Percentiles rank a stretch among this genome's conserved stretches.
These are phyloP conservation scores for Cenopis cana DNA, from an alignment of 2,888 invertebrate genomes.

Conservation along the genomic window DNA sequence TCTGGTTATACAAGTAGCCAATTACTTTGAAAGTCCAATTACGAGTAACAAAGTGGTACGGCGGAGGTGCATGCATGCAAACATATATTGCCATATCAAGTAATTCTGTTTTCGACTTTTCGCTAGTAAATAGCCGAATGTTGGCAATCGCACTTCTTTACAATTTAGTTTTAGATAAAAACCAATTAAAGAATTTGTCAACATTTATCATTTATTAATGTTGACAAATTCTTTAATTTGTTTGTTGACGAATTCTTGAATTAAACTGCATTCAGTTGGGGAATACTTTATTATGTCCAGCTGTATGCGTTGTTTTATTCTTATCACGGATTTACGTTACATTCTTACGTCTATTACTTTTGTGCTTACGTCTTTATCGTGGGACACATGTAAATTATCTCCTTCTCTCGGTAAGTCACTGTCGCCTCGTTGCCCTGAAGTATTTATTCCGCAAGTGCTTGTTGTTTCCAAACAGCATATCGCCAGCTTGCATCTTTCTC, in stretches of 20 bases:
- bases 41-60: slow-evolving; percentile 12
- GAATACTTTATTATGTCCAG: not conserved
- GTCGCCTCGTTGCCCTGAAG: too few species aligned
- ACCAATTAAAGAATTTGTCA: too few species aligned
- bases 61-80: not conserved
- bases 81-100: not conserved
- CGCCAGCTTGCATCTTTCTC: not conserved
- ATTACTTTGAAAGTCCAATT: slow-evolving; percentile 36
- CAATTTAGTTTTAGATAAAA: too few species aligned
- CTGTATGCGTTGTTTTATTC: not conserved
- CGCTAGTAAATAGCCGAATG: not conserved
- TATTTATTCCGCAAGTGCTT: not conserved
- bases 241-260: not conserved
- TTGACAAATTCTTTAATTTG: too few species aligned
- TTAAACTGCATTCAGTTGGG: not conserved
- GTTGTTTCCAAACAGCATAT: not conserved
- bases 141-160: too few species aligned
- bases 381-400: not conserved
- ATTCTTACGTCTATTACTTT: too few species aligned
- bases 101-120: slow-evolving; percentile 1
- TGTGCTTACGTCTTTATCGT: not conserved
- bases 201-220: too few species aligned
- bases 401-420: not conserved
- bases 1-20: slow-evolving; percentile 38
- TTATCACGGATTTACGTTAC: not conserved